Conservation (phyloP, 2,113 vertebrate genomes). For the Lophius piscatorius region DNA sequence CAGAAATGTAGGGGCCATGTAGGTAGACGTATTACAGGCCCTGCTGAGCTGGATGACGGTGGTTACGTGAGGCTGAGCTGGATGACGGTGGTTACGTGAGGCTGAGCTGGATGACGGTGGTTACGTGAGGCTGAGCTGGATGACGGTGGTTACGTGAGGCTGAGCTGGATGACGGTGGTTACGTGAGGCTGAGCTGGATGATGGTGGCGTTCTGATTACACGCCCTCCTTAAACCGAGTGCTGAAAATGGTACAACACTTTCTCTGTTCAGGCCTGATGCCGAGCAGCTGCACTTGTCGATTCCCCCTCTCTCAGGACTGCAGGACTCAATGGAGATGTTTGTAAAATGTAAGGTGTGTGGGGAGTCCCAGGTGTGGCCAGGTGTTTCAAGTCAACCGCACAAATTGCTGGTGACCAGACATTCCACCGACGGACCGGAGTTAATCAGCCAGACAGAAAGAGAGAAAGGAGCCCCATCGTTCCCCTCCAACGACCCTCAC, state of each 20-base stretch:
- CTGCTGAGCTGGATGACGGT: conserved; percentile 34
- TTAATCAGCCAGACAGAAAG: conserved; percentile 57
- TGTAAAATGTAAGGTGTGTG: background rate
- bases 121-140: conserved; percentile 30
- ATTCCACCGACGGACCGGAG: conserved; percentile 71
- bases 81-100: conserved; percentile 32
- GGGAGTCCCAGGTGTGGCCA: conserved; percentile 62
- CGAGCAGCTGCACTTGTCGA: conserved; percentile 52
- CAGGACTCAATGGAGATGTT: conserved; percentile 4
- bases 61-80: conserved; percentile 32
- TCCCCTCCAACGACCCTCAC: conserved; percentile 32
- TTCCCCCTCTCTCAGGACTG: conserved; percentile 20
- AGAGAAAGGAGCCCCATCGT: conserved; percentile 36
- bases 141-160: conserved; percentile 39
- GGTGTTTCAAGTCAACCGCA: conserved; percentile 63
- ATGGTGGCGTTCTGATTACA: conserved; percentile 48
- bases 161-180: conserved; percentile 35
- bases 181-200: conserved; percentile 29
- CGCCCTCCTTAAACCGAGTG: conserved; percentile 42
- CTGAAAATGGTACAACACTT: conserved; percentile 45
- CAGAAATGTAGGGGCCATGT: background rate
- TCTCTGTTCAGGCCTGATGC: conserved; percentile 45
- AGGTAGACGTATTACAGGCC: conserved; percentile 3
- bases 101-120: conserved; percentile 32
- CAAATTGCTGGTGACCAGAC: conserved; percentile 49